Conservation (phyloP, 2,113 vertebrate species). For the Hydrochoerus hydrochaeris region DNA sequence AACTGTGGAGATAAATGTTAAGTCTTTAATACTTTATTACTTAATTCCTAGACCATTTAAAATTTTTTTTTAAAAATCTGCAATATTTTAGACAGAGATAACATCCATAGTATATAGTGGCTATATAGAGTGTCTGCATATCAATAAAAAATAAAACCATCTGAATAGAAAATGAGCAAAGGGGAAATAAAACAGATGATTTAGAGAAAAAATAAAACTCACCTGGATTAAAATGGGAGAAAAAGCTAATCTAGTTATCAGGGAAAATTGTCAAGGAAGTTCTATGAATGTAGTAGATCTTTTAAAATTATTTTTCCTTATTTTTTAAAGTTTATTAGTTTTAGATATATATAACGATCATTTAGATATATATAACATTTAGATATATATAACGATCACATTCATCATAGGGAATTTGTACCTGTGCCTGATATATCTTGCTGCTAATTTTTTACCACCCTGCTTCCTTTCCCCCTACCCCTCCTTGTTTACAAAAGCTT, state of each 20-base stretch:
- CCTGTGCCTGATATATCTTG: background rate
- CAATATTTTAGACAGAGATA: background rate
- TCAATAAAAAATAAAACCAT: background rate
- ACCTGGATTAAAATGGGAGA: background rate
- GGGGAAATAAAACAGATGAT: background rate
- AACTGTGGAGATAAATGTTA: background rate
- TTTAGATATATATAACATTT: too few species aligned
- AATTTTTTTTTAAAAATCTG: background rate
- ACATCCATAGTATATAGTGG: background rate
- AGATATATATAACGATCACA: background rate
- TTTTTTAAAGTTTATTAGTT: background rate
- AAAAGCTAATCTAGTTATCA: conserved; percentile 12
- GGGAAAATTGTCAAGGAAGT: conserved; percentile 45
- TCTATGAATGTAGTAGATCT: background rate
- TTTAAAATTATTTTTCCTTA: background rate
- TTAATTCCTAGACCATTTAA: background rate
- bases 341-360: background rate
- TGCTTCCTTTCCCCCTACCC: background rate
- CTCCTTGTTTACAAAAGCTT: background rate
- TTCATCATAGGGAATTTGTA: background rate
- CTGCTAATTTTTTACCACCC: background rate
- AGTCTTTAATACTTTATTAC: background rate
- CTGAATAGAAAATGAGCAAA: conserved; percentile 40
- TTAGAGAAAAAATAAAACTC: background rate
- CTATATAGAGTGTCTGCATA: background rate